Evolutionary conservation across 2,888 invertebrate species (phyloP), one percentile per base, ranked within the genome.

Genomic region (Torymus aiolomorphi): DNA sequence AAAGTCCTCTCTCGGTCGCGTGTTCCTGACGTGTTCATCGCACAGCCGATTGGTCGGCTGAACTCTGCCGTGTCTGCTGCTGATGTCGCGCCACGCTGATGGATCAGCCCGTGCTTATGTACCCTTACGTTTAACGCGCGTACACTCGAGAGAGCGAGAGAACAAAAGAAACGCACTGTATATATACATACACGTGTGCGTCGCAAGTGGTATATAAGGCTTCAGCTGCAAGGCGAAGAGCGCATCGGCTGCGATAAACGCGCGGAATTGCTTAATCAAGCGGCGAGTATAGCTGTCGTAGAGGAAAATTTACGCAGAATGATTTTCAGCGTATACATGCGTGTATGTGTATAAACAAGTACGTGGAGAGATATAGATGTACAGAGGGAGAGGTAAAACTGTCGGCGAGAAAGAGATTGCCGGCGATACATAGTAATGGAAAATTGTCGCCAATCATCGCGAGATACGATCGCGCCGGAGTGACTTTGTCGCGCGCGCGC

Each of bases 361-460:
- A 1, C 31, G 4, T 31, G 31, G 31, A 31, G 31, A 31, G 31
- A 31, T 31, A 62, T 13, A 54, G 54, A 14, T 12, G 57, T 16
- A 56, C 31, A 67, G 51, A 14, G 12, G 69, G 42, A 49, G 51
- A 20, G 11, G 42, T 4, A 14, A 4, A 24, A 12, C 57, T 56
- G 10, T 24, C 14, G 12, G 67, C 49, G 54, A 78, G 76, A 79
- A 49, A 78, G 76, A 79, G 75, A 31, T 18, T n/a, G 71, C 42
- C 69, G 88, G 88, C 85, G 90, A 90, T 90, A 90, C 90, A 90
- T 90, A 90, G 89, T 90, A 90, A 90, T 90, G 85, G 89, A 89
- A 88, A 88, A 90, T 90, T 90, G 87, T 88, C 88, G 88, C 86
- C 88, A 87, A 90, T 90, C 89, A 90, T 90, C 89, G 88, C 86